Base-by-base conservation (phyloP, 2,888 invertebrate species). In the Brachyptera risi region DNA sequence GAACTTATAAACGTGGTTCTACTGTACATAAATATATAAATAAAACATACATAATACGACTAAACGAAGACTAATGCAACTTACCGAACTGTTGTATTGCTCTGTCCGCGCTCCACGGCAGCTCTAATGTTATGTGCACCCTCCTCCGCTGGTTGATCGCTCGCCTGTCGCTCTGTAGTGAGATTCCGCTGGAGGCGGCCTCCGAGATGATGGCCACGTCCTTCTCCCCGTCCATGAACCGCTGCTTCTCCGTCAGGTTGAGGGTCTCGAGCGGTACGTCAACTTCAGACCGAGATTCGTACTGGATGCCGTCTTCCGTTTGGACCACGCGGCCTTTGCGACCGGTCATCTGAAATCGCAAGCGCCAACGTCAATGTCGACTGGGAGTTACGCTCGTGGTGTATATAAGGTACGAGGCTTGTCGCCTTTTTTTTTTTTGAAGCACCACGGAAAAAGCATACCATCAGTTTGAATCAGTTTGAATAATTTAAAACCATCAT, bases 71-170 rank as follows among this genome's bases (percentile, higher is more conserved):
- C n/a, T n/a, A n/a, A n/a, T n/a, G n/a, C n/a, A n/a, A 13, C 79
- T 75, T 62, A 80, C 95, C 99, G 76, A 99, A 99, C 76, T 99
- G 99, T 72, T 99, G 99, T 69, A 99, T 92, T 26, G 99, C 99
- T 70, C 98, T 83, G 77, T 99, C 99, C 13, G 99, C 99, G 64
- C 96, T 96, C 99, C 99, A 99, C 0, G 99, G 99, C 70, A 99
- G 76, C 74, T 99, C 99, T 51, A 99, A 75, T 0, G 99, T 99
- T 68, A 99, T 97, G 76, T 99, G 99, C 15, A 99, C 97, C 63
- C 99, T 82, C 62, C 97, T 81, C 69, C 90, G 83, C 76, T 96
- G 96, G 76, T 99, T 99, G 65, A 88, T 82, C 37, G 90, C 98
- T 67, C 99, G 82, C 59, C 96, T 80, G 74, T 99, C 99, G 69